phyloP scores from a whole-genome alignment of 1,140 invertebrate genomes.

The Hesperophylax magnus region DNA sequence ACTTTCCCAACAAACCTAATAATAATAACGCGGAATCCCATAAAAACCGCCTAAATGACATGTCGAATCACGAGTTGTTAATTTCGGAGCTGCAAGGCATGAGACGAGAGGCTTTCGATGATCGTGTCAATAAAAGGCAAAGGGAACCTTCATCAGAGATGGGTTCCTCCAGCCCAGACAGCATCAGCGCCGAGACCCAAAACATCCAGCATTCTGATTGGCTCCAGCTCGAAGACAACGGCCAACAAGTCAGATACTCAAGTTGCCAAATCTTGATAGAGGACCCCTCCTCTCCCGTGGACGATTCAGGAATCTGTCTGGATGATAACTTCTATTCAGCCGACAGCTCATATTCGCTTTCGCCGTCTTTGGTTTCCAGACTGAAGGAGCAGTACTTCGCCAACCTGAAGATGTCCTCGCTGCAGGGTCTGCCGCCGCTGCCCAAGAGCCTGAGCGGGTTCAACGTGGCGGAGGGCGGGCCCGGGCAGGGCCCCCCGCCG shows the following conservation, averaged over 20 bases:
- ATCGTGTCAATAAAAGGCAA: slow-evolving; percentile 63
- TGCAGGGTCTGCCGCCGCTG: slow-evolving; percentile 84
- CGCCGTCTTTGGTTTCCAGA: slow-evolving; percentile 63
- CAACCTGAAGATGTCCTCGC: slow-evolving; percentile 76
- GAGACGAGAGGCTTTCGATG: slow-evolving; percentile 65
- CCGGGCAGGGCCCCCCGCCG: slow-evolving; percentile 68
- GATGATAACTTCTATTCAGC: slow-evolving; percentile 52
- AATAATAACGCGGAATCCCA: slow-evolving; percentile 55
- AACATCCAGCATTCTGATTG: slow-evolving; percentile 67
- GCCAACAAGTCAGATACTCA: slow-evolving; percentile 63
- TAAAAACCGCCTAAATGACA: slow-evolving; percentile 69
- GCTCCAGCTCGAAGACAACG: slow-evolving; percentile 64
- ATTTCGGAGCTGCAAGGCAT: slow-evolving; percentile 73
- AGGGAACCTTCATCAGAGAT: slow-evolving; percentile 59
- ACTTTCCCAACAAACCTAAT: slow-evolving; percentile 23
- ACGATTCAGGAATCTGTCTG: slow-evolving; percentile 54
- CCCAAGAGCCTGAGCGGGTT: slow-evolving; percentile 88
- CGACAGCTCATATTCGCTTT: slow-evolving; percentile 49
- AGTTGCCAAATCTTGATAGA: slow-evolving; percentile 67
- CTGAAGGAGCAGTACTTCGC: slow-evolving; percentile 72
- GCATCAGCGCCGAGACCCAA: slow-evolving; percentile 50
- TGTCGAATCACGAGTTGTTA: slow-evolving; percentile 73
- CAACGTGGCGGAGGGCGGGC: slow-evolving; percentile 70
- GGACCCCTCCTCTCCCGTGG: slow-evolving; percentile 53
- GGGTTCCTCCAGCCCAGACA: slow-evolving; percentile 54